phyloP scores from a whole-genome alignment of 2,797 vertebrate species.

The Spondyliosoma cantharus region DNA sequence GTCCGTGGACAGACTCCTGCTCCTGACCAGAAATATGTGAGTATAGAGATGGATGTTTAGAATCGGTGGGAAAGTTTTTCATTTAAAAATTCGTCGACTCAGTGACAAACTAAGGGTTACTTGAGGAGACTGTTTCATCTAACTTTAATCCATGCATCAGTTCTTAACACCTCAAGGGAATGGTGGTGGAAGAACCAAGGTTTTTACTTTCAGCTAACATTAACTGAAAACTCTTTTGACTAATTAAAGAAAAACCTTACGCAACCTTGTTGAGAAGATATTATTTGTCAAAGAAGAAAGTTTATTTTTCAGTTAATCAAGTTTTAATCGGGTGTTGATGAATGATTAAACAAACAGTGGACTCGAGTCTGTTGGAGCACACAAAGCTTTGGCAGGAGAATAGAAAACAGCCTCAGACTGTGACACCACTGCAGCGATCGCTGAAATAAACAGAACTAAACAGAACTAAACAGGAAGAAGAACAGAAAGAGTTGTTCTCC shows the following conservation, averaged over 20 bases:
- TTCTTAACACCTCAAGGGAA: background rate
- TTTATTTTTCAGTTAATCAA: conserved; percentile 1
- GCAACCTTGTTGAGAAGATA: background rate
- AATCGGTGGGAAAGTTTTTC: background rate
- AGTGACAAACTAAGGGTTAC: background rate
- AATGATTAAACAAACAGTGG: conserved; percentile 26
- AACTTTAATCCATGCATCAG: background rate
- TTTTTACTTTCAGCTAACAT: background rate
- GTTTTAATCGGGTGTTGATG: background rate
- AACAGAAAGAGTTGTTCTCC: conserved; percentile 15
- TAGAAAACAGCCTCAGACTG: conserved; percentile 3
- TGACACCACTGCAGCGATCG: conserved; percentile 9
- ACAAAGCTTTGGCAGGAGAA: background rate
- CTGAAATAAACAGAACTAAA: conserved; percentile 21
- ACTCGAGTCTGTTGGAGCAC: conserved; percentile 9
- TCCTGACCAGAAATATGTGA: background rate
- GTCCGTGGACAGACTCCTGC: conserved; percentile 9
- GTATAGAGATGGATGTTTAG: background rate
- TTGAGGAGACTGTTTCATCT: background rate
- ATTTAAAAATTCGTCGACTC: background rate
- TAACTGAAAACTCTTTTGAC: background rate
- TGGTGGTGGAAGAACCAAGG: background rate
- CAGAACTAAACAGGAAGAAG: conserved; percentile 3
- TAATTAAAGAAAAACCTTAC: background rate
- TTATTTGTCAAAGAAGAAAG: background rate